Conservation (phyloP, 2,888 invertebrate genomes). For the Neuroscelio doddi region DNA sequence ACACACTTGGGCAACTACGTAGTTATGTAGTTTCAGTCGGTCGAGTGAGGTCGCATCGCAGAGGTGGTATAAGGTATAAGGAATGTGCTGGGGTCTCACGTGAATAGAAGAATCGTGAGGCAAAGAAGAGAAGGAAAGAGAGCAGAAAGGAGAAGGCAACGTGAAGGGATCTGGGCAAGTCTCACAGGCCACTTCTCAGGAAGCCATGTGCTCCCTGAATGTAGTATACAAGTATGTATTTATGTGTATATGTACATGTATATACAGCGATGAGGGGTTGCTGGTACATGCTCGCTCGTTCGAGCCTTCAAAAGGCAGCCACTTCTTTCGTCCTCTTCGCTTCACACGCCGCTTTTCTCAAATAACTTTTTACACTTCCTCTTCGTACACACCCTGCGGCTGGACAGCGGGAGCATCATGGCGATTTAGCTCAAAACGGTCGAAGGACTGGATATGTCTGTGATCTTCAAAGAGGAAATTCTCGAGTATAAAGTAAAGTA, state of each 20-base stretch:
- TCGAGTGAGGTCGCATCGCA: slow-evolving; percentile 12
- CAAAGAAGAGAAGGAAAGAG: slow-evolving; percentile 20
- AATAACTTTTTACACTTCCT: slow-evolving; percentile 7
- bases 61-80: slow-evolving; percentile 12
- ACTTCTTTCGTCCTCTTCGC: slow-evolving; percentile 7
- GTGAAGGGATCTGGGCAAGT: slow-evolving; percentile 13
- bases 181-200: slow-evolving; percentile 54
- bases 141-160: slow-evolving; percentile 9
- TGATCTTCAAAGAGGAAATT: neutral
- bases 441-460: neutral
- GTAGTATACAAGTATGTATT: neutral
- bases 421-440: neutral
- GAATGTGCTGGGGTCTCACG: slow-evolving; percentile 10
- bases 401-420: slow-evolving; percentile 8
- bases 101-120: slow-evolving; percentile 6
- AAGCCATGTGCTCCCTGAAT: slow-evolving; percentile 44
- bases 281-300: slow-evolving; percentile 3
- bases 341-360: neutral
- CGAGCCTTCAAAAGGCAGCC: slow-evolving; percentile 13
- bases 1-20: slow-evolving; percentile 17
- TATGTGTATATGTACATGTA: neutral
- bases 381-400: slow-evolving; percentile 3
- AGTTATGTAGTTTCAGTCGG: slow-evolving; percentile 8
- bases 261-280: neutral
- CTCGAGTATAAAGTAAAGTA: neutral